A percentile compares a stretch with the other conserved stretches of the same genome.
phyloP scores from a whole-genome alignment of 2,888 invertebrate species.

The Acanthosepion esculentum region DNA sequence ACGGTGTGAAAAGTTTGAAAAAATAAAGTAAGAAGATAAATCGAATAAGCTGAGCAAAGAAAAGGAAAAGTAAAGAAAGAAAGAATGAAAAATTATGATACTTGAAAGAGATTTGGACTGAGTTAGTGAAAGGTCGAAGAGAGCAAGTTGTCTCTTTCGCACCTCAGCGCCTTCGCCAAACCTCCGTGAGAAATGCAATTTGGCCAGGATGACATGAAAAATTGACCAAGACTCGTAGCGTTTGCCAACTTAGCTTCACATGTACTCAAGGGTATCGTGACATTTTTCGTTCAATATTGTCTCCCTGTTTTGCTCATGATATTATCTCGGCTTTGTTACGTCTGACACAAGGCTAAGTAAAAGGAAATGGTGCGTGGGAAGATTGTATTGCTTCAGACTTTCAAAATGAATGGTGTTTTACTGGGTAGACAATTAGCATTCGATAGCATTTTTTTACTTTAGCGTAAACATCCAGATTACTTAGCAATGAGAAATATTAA shows the following conservation, averaged over 20 bases:
- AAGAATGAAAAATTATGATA: slow-evolving; percentile 3
- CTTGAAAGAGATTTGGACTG: neutral
- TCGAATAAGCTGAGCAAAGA: neutral
- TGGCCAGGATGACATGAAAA: slow-evolving; percentile 12
- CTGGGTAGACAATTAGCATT: too few relatives aligned
- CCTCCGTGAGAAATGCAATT: neutral
- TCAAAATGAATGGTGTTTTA: too few relatives aligned
- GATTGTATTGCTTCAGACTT: too few relatives aligned
- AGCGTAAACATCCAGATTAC: too few relatives aligned
- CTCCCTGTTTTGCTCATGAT: neutral
- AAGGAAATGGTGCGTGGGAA: too few relatives aligned
- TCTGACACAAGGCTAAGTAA: too few relatives aligned
- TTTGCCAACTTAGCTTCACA: neutral
- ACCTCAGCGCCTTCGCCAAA: neutral
- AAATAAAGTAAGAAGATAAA: neutral
- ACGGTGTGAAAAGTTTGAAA: too few relatives aligned
- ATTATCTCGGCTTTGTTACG: too few relatives aligned
- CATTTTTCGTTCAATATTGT: neutral
- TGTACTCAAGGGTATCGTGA: neutral
- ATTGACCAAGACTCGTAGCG: neutral
- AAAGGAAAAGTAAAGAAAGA: neutral
- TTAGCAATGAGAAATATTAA: too few relatives aligned
- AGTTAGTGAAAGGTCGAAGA: neutral
- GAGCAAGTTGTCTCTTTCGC: neutral
- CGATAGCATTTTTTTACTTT: too few relatives aligned